These are phyloP conservation scores for Cheilosia vernalis DNA, from an alignment of 2,888 invertebrate genomes.

Conservation along the genomic window DNA sequence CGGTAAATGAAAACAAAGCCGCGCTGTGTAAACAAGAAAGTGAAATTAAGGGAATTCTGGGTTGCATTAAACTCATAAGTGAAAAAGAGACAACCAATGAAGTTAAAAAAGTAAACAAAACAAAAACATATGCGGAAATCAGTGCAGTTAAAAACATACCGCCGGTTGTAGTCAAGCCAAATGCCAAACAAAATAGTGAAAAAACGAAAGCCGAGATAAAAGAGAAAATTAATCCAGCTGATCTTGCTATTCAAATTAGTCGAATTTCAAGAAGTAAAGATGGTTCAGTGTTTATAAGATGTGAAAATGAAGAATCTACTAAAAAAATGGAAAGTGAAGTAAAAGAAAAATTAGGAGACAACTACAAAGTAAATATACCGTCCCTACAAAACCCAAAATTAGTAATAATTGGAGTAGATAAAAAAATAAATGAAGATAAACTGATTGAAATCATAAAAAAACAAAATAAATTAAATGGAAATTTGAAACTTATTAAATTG, in stretches of 20 bases:
- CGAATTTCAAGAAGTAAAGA: constrained; percentile 23
- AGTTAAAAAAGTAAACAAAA: constrained; percentile 19
- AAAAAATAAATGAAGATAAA: constrained; percentile 2
- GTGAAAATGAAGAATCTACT: constrained; percentile 16
- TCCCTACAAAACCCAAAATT: constrained; percentile 3
- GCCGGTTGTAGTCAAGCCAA: no score
- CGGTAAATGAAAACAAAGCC: no score
- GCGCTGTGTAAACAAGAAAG: constrained; percentile 10
- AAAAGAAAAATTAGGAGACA: constrained; percentile 25
- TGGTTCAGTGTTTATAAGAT: constrained; percentile 16
- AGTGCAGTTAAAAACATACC: no score
- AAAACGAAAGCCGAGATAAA: no score
- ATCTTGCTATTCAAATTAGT: neutral
- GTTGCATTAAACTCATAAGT: constrained; percentile 10
- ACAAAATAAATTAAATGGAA: constrained; percentile 16
- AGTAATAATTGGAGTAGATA: constrained; percentile 4
- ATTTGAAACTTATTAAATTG: neutral
- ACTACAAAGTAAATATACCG: constrained; percentile 20
- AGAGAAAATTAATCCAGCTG: no score
- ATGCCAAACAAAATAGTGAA: no score
- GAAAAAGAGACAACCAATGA: constrained; percentile 21
- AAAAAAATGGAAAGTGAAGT: constrained; percentile 37
- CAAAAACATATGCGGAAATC: no score
- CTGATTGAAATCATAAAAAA: constrained; percentile 23
- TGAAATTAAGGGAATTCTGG: constrained; percentile 2